Conservation (phyloP, 2,797 vertebrate genomes). For the Enteromius mattozi region DNA sequence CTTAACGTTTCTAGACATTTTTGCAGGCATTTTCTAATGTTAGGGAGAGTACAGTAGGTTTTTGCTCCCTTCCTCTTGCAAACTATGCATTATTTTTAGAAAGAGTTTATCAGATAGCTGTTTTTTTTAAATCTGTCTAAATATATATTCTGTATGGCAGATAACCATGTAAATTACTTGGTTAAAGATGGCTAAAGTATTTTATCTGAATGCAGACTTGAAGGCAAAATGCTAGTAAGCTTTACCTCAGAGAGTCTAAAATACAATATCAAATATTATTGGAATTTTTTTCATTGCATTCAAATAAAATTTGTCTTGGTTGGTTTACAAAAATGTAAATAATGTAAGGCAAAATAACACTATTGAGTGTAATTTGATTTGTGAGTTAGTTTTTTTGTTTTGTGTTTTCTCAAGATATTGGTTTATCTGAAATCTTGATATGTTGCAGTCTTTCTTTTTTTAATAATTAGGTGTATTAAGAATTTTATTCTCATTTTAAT, state of each 20-base stretch:
- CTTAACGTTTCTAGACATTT: slow-evolving; percentile 32
- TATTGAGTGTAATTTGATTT: not conserved
- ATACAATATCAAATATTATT: not conserved
- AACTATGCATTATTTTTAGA: not conserved
- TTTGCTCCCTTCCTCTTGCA: not conserved
- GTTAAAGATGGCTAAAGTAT: not conserved
- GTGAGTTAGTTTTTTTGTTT: not conserved
- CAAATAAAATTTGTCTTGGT: not conserved
- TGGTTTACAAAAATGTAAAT: not conserved
- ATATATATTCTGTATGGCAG: not conserved
- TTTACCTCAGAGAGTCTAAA: not conserved
- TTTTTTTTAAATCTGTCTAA: not conserved
- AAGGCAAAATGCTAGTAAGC: no score
- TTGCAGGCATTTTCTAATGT: not conserved
- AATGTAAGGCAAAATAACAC: not conserved
- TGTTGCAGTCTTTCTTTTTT: not conserved
- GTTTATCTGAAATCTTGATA: not conserved
- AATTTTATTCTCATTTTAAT: not conserved
- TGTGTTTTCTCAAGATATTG: no score
- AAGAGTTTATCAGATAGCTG: not conserved
- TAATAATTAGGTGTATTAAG: not conserved
- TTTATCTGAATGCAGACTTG: not conserved
- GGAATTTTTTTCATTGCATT: not conserved
- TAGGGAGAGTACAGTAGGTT: not conserved
- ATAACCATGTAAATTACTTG: not conserved